Evolutionary conservation across 1,140 invertebrate genomes (phyloP), one percentile per base, ranked within the genome.

Genomic region (Penaeus indicus): DNA sequence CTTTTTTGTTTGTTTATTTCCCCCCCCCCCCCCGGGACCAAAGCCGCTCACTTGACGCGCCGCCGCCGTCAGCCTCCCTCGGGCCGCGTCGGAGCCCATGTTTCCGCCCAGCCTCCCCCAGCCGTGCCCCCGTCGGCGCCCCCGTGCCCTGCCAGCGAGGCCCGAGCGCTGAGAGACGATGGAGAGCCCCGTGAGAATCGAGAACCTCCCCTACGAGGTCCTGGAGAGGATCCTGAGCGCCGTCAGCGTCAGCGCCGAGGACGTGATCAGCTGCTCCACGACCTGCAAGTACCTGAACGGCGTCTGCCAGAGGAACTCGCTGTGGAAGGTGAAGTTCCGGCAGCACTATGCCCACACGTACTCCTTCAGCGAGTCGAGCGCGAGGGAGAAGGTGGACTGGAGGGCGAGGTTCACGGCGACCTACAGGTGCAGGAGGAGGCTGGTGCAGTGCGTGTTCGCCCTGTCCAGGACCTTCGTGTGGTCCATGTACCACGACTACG

Each of bases 401-500:
- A 89, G 81, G 63, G 62, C 83, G 1, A 85, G 69, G 54, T 89
- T 79, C 32, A 21, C 69, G 18, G 32, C 60, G 18, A 38, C 67
- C n/a, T 81, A 89, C 27, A 72, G 83, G 75, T 81, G 82, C 47
- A 89, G 85, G 77, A 85, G 69, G 75, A 85, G 84, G 32, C 83
- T 89, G 3, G 38, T 85, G 0, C 82, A 89, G 77, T 85, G 84
- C 75, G 77, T 90, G n/a, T 84, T 90, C 47, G 90, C 86, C 0
- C 80, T 90, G 25, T 89, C 90, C 4, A 69, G 86, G 32, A 89
- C 88, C 22, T 90, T 90, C 77, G 90, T 90, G 1, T 90, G 90
- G 90, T 90, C 90, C 25, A 85, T 90, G 90, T 90, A 89, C 38
- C 81, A 86, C 25, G 90, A 90, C 38, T 90, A 90, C 25, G 90